Evolutionary conservation across 2,113 vertebrate species (phyloP), one percentile per base, ranked within the genome.

Genomic region (Anolis carolinensis): DNA sequence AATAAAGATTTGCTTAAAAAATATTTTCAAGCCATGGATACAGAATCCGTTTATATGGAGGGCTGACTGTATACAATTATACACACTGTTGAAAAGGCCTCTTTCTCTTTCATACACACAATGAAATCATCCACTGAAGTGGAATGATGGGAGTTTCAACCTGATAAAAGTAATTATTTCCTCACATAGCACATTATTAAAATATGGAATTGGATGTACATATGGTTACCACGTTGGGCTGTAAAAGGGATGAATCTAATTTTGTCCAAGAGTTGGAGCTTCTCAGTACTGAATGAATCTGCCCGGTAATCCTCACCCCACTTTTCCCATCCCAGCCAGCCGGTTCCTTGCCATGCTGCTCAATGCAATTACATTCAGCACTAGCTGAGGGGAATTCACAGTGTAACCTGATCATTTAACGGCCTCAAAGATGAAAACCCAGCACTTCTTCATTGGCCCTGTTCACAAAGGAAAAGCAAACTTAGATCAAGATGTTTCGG

Each of bases 351-450:
- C 18, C 36, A 75, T 67, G 34, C 50, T 82, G 44, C 65, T 77
- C 88, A 83, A 3, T 88, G 83, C 87, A 81, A 62, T 52, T 59
- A 44, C 74, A 77, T 70, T 44, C 65, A 23, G 32, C n/a, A 34
- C 62, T 88, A 20, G 63, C 70, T 48, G 68, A 65, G 84, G 32
- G 30, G 27, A 72, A 88, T 50, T n/a, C 7, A 88, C 79, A 85
- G 81, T 81, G 79, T 30, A 75, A 70, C 50, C 36, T 75, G 23
- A 48, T 62, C 63, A 76, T 83, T 90, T 52, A 89, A 88, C 63
- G 25, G 32, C 30, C 20, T 74, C 59, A 83, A 71, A 88, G 85
- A 80, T 80, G 89, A 81, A 90, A 91, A 73, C 44, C 25, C 88
- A 55, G 44, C 25, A 20, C 50, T 62, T 7, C 67, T 89, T 84